These are phyloP conservation scores for Melanotaenia pygmaea DNA, from an alignment of 2,797 vertebrate species.

Conservation along the genomic window DNA sequence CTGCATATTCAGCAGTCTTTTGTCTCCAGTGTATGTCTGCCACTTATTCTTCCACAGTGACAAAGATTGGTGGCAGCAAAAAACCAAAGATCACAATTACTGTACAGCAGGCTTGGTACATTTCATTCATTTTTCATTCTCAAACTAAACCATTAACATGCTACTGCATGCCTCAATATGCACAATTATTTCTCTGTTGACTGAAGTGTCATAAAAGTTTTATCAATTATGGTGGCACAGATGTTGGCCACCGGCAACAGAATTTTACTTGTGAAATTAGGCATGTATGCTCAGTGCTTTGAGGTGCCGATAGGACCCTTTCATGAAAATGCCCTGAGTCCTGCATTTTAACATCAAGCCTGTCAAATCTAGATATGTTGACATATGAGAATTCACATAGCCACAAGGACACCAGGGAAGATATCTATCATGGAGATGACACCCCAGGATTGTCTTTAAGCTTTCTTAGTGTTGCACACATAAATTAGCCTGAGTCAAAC, in stretches of 20 bases:
- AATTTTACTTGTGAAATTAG: slow-evolving; percentile 14
- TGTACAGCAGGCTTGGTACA: not conserved
- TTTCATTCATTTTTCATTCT: not conserved
- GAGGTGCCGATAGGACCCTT: slow-evolving; percentile 31
- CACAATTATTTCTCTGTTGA: not conserved
- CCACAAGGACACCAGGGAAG: slow-evolving; percentile 58
- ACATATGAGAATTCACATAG: slow-evolving; percentile 62
- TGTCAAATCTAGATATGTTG: slow-evolving; percentile 68
- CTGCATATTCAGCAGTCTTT: not conserved
- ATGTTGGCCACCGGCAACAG: slow-evolving; percentile 11
- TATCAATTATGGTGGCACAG: slow-evolving; percentile 17
- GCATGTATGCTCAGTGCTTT: slow-evolving; percentile 16
- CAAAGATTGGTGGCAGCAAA: not conserved
- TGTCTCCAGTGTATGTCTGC: not conserved
- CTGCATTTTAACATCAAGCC: slow-evolving; percentile 48
- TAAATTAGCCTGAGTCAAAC: slow-evolving; percentile 80
- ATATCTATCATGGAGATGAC: slow-evolving; percentile 77
- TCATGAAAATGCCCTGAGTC: slow-evolving; percentile 44
- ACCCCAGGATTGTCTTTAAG: slow-evolving; percentile 80
- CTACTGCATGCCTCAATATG: not conserved
- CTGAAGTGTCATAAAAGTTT: slow-evolving; percentile 1
- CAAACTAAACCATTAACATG: not conserved
- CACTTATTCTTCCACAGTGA: not conserved
- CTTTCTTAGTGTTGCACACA: slow-evolving; percentile 76
- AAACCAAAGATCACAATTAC: not conserved